phyloP scores from a whole-genome alignment of 2,888 invertebrate species.

The Drosophila eohydei region DNA sequence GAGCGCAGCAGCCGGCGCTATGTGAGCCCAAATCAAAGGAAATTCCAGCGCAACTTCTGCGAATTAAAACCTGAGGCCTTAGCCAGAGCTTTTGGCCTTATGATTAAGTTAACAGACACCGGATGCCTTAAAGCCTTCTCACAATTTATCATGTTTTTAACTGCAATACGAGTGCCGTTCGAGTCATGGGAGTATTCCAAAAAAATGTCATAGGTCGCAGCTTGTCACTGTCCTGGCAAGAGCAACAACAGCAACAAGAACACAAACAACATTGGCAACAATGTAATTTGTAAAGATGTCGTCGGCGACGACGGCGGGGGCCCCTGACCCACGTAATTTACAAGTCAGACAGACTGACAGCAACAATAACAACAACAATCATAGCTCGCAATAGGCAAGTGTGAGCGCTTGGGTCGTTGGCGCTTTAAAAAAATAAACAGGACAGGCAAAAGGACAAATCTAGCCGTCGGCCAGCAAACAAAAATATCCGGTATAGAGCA shows the following conservation, averaged over 20 bases:
- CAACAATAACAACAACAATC: slow-evolving; percentile 39
- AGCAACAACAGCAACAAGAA: slow-evolving; percentile 2
- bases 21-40: slow-evolving; percentile 45
- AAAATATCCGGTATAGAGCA: slow-evolving; percentile 36
- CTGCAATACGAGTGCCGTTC: slow-evolving; percentile 42
- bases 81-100: slow-evolving; percentile 2
- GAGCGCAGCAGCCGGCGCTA: slow-evolving; percentile 27
- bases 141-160: slow-evolving; percentile 43
- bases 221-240: slow-evolving; percentile 33
- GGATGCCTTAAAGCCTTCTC: slow-evolving; percentile 30
- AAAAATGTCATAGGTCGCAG: slow-evolving; percentile 40
- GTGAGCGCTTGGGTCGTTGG: background rate
- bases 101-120: slow-evolving; percentile 25
- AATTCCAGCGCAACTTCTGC: slow-evolving; percentile 4
- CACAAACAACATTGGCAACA: slow-evolving; percentile 60
- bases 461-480: slow-evolving; percentile 59
- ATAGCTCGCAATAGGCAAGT: slow-evolving; percentile 3
- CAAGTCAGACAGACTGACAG: slow-evolving; percentile 37
- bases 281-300: slow-evolving; percentile 66
- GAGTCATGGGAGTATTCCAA: slow-evolving; percentile 34
- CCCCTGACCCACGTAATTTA: slow-evolving; percentile 54
- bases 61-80: slow-evolving; percentile 5
- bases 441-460: slow-evolving; percentile 63
- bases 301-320: background rate
- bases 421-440: slow-evolving; percentile 62